phyloP scores from a whole-genome alignment of 2,888 invertebrate species.

The Drosophila kanekoi region DNA sequence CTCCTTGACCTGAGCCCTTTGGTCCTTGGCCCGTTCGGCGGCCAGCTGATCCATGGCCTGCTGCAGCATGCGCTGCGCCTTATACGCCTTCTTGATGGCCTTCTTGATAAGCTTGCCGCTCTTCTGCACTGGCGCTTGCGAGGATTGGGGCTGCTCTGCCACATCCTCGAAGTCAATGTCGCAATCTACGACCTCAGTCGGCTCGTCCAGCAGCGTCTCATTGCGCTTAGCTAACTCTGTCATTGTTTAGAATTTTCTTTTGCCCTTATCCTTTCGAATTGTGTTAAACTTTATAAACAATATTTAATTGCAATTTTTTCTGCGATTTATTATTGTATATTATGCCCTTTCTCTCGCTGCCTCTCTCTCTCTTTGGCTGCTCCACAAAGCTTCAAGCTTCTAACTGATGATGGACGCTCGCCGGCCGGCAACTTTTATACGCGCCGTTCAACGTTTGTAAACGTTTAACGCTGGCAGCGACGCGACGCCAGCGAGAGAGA shows the following conservation, averaged over 20 bases:
- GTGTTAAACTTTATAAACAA: background rate
- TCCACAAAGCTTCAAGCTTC: conserved; percentile 44
- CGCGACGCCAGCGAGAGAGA: background rate
- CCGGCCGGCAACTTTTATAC: conserved; percentile 76
- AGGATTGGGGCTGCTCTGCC: conserved; percentile 30
- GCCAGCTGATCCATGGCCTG: conserved; percentile 51
- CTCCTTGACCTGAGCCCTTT: conserved; percentile 6
- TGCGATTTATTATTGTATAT: background rate
- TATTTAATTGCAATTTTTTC: background rate
- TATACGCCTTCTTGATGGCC: conserved; percentile 66
- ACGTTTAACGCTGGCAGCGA: conserved; percentile 48
- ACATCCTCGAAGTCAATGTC: conserved; percentile 34
- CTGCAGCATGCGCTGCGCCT: conserved; percentile 63
- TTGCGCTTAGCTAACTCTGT: conserved; percentile 29
- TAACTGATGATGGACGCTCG: conserved; percentile 56
- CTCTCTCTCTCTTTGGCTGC: conserved; percentile 3
- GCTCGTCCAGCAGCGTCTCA: conserved; percentile 28
- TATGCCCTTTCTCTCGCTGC: background rate
- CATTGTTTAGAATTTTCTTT: conserved; percentile 44
- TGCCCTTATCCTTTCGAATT: background rate
- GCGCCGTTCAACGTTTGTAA: conserved; percentile 35
- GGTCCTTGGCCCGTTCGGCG: conserved; percentile 28
- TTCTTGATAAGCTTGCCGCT: conserved; percentile 29
- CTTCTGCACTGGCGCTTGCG: conserved; percentile 5
- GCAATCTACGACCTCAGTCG: conserved; percentile 43